Evolutionary conservation across 2,888 invertebrate species (phyloP).

Genomic region (Desoria tigrina): DNA sequence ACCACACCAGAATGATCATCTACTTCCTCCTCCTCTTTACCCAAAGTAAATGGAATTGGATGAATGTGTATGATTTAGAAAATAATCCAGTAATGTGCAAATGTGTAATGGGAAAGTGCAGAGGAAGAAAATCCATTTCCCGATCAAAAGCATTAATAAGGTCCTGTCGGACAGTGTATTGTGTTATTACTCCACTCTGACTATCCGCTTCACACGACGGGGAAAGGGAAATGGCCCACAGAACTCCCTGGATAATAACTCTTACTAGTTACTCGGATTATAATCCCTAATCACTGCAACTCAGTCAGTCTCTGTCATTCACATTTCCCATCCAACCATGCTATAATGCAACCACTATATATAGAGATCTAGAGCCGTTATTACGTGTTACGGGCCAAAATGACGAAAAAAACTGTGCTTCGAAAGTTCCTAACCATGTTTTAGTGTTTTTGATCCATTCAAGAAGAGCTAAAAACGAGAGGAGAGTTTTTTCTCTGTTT

Average conservation of each 20-base stretch:
- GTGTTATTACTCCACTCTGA: too few relatives aligned
- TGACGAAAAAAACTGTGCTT: too few relatives aligned
- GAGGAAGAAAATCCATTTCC: constrained; percentile 2
- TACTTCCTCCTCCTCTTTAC: too few relatives aligned
- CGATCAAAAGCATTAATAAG: constrained; percentile 16
- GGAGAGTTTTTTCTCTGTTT: too few relatives aligned
- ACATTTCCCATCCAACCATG: constrained; percentile 40
- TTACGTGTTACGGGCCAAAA: too few relatives aligned
- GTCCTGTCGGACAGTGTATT: too few relatives aligned
- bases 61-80: constrained; percentile 13
- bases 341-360: constrained; percentile 24
- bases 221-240: constrained; percentile 19
- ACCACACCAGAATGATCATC: too few relatives aligned
- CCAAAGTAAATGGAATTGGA: not conserved
- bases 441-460: too few relatives aligned
- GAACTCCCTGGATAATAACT: constrained; percentile 24
- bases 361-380: too few relatives aligned
- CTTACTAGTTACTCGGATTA: constrained; percentile 17
- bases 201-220: too few relatives aligned
- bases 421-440: too few relatives aligned
- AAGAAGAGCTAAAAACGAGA: too few relatives aligned
- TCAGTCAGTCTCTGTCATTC: constrained; percentile 40
- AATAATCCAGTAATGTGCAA: constrained; percentile 17
- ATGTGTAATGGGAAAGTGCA: not conserved
- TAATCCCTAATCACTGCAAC: constrained; percentile 40